Evolutionary conservation across 2,797 vertebrate species (phyloP).

Genomic region (Dryobates pubescens): DNA sequence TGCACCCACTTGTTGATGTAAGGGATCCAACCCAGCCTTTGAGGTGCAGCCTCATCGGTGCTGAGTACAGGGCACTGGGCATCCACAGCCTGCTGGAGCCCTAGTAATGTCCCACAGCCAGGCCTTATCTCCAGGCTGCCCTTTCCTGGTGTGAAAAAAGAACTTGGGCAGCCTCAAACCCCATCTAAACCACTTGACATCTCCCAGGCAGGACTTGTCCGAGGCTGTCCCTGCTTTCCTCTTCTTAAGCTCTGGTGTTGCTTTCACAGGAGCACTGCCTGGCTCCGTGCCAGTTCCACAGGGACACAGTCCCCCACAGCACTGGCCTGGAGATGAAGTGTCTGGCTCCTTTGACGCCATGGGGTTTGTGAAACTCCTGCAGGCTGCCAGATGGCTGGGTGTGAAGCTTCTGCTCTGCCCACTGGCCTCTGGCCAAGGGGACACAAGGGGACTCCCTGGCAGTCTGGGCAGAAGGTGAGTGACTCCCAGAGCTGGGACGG

Average conservation of each 20-base stretch:
- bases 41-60: no score
- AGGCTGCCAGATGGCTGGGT: neutral
- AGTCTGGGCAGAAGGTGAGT: neutral
- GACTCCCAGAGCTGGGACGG: neutral
- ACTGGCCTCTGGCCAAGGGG: neutral
- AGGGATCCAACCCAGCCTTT: neutral
- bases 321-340: neutral
- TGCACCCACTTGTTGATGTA: no score
- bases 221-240: neutral
- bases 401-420: neutral
- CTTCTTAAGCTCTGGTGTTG: neutral
- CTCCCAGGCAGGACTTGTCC: neutral
- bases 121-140: fast-evolving
- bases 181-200: neutral
- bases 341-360: fast-evolving
- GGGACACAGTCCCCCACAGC: neutral
- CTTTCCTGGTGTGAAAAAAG: neutral
- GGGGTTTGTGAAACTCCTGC: neutral
- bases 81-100: neutral
- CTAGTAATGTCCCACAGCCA: no score
- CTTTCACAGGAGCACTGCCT: neutral
- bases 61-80: neutral
- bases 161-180: neutral
- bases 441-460: neutral
- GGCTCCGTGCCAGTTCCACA: neutral